Percentiles rank a stretch among this genome's conserved stretches.
Evolutionary conservation across 2,113 vertebrate species (phyloP).

Genomic region (Paramisgurnus dabryanus): DNA sequence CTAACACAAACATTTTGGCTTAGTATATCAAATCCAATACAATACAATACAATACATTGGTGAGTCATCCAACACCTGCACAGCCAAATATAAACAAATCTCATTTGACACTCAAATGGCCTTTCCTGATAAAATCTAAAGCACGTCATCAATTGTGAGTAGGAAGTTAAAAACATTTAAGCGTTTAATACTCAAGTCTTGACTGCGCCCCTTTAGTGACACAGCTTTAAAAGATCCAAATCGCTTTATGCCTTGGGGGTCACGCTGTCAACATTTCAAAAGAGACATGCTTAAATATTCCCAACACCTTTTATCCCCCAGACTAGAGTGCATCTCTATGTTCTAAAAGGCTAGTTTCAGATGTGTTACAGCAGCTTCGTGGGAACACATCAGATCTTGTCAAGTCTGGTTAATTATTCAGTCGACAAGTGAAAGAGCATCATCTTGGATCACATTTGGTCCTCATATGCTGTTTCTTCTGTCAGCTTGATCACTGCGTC

Average conservation of each 20-base stretch:
- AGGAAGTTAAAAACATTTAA: too few species aligned
- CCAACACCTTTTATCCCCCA: constrained; percentile 39
- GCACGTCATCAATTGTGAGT: too few species aligned
- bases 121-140: too few species aligned
- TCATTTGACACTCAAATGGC: too few species aligned
- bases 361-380: constrained; percentile 19
- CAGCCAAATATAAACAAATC: too few species aligned
- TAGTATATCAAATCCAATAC: too few species aligned
- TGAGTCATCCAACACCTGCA: too few species aligned
- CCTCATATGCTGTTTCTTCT: constrained; percentile 5
- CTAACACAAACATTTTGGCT: too few species aligned
- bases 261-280: constrained; percentile 42
- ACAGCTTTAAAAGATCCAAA: constrained; percentile 40
- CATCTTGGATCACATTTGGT: not conserved
- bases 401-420: constrained; percentile 46
- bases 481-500: constrained; percentile 14
- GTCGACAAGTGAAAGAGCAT: constrained; percentile 20
- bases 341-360: constrained; percentile 24
- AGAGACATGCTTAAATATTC: constrained; percentile 33
- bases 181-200: too few species aligned
- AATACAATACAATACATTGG: too few species aligned
- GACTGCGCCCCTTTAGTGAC: not conserved
- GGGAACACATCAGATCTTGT: constrained; percentile 27
- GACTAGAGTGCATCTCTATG: constrained; percentile 15
- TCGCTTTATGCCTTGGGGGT: constrained; percentile 21